These are phyloP conservation scores for Musca domestica DNA, from an alignment of 1,140 invertebrate genomes.

Conservation along the genomic window DNA sequence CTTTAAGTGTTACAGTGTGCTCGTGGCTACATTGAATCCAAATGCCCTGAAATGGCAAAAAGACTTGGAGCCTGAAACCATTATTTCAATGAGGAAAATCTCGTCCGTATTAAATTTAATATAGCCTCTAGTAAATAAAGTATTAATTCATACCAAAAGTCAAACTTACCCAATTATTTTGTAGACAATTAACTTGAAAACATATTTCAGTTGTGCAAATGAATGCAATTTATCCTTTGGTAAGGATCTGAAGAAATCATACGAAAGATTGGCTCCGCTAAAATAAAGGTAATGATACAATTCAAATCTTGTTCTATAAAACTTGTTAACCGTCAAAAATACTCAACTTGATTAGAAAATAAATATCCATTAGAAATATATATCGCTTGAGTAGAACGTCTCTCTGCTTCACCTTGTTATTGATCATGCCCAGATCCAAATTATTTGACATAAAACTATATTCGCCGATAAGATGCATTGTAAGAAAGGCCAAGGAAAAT, in stretches of 20 bases:
- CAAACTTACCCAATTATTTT: conserved; percentile 20
- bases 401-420: conserved; percentile 3
- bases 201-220: conserved; percentile 23
- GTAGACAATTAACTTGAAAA: conserved; percentile 16
- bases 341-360: conserved; percentile 27
- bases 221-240: conserved; percentile 19
- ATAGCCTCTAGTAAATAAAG: no score
- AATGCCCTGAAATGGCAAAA: no score
- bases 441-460: conserved; percentile 20
- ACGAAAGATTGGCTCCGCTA: conserved; percentile 25
- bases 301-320: no score
- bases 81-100: no score
- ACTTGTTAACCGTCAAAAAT: no score
- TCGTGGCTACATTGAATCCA: no score
- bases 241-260: conserved; percentile 21
- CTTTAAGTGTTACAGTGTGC: no score
- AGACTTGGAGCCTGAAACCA: no score
- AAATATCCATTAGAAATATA: conserved; percentile 26
- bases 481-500: not conserved
- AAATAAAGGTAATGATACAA: not conserved
- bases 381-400: not conserved
- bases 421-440: conserved; percentile 3
- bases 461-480: conserved; percentile 19
- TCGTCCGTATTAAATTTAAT: no score
- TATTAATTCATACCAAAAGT: no score